phyloP scores from a whole-genome alignment of 2,888 invertebrate genomes.

The Pollenia griseotomentosa region DNA sequence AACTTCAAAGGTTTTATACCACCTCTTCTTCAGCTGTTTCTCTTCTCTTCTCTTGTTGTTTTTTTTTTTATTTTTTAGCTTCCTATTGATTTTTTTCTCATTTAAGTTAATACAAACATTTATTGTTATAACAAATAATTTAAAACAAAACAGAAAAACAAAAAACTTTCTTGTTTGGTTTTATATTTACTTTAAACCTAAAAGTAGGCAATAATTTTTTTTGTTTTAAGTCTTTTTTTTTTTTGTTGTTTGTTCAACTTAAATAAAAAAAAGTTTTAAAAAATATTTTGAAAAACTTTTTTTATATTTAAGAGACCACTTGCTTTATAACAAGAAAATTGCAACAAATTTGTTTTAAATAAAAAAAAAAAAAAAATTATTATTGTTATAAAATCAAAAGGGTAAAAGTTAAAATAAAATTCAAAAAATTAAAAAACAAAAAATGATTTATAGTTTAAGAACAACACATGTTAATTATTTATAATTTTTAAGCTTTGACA shows the following conservation, averaged over 20 bases:
- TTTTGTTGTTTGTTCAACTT: conserved; percentile 48
- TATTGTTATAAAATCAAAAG: conserved; percentile 45
- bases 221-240: conserved; percentile 34
- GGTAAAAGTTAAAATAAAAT: conserved; percentile 8
- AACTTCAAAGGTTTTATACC: conserved; percentile 69
- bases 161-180: conserved; percentile 60
- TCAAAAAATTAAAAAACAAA: conserved; percentile 1
- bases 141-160: not conserved
- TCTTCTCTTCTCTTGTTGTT: conserved; percentile 28
- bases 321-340: conserved; percentile 63
- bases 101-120: conserved; percentile 71
- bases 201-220: conserved; percentile 71
- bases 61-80: conserved; percentile 40
- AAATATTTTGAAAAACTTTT: conserved; percentile 44
- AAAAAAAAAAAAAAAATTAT: conserved; percentile 34
- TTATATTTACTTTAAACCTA: conserved; percentile 47
- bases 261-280: conserved; percentile 56
- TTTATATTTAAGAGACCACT: conserved; percentile 46
- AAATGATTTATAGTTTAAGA: conserved; percentile 58
- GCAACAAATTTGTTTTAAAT: conserved; percentile 57
- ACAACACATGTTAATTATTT: conserved; percentile 71
- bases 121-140: conserved; percentile 60
- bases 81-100: conserved; percentile 67
- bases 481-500: conserved; percentile 58
- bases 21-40: conserved; percentile 12